phyloP scores from a whole-genome alignment of 2,797 vertebrate species.

The Lates japonicus region DNA sequence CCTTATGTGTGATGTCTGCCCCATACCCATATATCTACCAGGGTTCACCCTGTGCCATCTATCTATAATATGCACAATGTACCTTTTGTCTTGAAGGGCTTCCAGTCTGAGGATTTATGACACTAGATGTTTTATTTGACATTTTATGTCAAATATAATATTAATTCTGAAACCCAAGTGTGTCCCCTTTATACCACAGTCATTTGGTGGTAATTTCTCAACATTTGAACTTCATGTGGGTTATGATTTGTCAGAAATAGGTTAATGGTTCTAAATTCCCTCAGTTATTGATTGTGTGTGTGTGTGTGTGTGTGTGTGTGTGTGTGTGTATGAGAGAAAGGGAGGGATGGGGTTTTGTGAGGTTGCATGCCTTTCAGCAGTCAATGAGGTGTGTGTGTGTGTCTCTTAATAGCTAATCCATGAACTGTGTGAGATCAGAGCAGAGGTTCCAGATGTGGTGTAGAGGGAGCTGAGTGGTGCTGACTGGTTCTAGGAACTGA shows the following conservation, averaged over 20 bases:
- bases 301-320: constrained; percentile 9
- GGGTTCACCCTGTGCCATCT: constrained; percentile 47
- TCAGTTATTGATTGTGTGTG: background rate
- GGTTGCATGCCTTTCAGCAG: constrained; percentile 17
- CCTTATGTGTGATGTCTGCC: constrained; percentile 76
- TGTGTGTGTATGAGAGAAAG: too few relatives aligned
- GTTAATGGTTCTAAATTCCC: constrained; percentile 41
- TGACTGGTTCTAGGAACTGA: constrained; percentile 66
- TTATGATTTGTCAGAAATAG: constrained; percentile 39
- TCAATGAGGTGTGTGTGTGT: constrained; percentile 19
- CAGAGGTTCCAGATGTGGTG: constrained; percentile 63
- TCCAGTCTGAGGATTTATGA: background rate
- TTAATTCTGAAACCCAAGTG: constrained; percentile 7
- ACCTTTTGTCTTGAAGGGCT: constrained; percentile 36
- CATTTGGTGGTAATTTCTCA: constrained; percentile 15
- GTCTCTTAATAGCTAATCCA: constrained; percentile 67
- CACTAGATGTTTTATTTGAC: constrained; percentile 26
- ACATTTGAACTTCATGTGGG: constrained; percentile 38
- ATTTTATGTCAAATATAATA: constrained; percentile 43
- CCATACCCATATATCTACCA: constrained; percentile 64
- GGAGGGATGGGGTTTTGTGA: too few relatives aligned
- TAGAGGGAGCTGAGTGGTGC: constrained; percentile 70
- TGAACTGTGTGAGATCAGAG: constrained; percentile 75
- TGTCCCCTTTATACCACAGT: background rate
- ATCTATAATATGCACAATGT: constrained; percentile 43